Percentiles rank a stretch among this genome's conserved stretches.
Conservation (phyloP, 2,113 vertebrate genomes). For the Theristicus caerulescens region DNA sequence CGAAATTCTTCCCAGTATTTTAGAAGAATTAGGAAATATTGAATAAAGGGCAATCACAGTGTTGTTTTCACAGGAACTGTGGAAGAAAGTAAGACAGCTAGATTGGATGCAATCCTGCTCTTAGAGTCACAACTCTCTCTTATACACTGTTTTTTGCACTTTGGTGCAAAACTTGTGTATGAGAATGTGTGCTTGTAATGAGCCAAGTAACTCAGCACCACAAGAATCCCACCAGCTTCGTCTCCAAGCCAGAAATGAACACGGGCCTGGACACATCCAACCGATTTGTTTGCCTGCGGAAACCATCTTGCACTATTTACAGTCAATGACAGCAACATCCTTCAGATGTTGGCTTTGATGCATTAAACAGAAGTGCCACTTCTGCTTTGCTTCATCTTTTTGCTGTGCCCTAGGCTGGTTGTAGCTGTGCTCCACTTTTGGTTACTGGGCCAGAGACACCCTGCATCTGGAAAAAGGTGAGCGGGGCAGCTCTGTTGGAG, state of each 20-base stretch:
- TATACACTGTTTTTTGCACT: neutral
- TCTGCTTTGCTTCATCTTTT: neutral
- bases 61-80: neutral
- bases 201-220: neutral
- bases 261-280: neutral
- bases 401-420: neutral
- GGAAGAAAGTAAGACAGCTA: neutral
- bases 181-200: neutral
- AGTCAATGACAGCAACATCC: neutral
- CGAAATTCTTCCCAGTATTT: neutral
- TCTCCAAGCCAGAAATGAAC: neutral
- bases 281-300: neutral
- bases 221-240: neutral
- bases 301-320: neutral
- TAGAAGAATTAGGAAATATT: constrained; percentile 5
- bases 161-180: neutral
- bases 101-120: neutral
- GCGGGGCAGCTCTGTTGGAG: neutral
- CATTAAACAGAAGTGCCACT: neutral
- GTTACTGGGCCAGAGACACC: neutral
- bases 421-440: neutral
- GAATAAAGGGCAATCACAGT: neutral
- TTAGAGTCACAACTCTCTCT: neutral
- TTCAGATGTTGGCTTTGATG: neutral
- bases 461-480: neutral